These are phyloP conservation scores for Diarsia rubi DNA, from an alignment of 2,888 invertebrate species.

Conservation along the genomic window DNA sequence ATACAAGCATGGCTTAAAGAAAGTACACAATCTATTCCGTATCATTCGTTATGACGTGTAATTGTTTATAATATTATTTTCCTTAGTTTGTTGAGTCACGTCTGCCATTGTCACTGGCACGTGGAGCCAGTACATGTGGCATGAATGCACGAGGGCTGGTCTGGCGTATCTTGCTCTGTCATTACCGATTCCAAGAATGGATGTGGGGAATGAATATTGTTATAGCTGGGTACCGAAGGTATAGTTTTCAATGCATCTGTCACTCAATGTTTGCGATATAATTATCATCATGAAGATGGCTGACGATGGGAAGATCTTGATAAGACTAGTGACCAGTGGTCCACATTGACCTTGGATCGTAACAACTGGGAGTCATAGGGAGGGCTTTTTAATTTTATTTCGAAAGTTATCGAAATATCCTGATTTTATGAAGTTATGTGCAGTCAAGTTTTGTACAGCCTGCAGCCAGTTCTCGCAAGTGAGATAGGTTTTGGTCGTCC, in stretches of 20 bases:
- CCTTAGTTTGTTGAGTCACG: slow-evolving; percentile 53
- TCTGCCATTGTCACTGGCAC: slow-evolving; percentile 40
- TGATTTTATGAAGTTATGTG: too few species aligned
- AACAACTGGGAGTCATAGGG: too few species aligned
- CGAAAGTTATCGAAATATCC: too few species aligned
- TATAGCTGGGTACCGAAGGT: neutral
- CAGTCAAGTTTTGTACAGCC: too few species aligned
- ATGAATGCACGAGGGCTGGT: slow-evolving; percentile 25
- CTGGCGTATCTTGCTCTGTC: slow-evolving; percentile 39
- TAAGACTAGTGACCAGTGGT: too few species aligned
- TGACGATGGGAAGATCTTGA: too few species aligned
- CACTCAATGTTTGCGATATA: too few species aligned
- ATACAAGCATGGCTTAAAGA: neutral
- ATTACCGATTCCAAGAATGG: slow-evolving; percentile 30
- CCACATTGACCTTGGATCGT: too few species aligned
- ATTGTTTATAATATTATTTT: slow-evolving; percentile 39
- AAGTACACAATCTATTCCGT: neutral
- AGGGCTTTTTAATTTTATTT: too few species aligned
- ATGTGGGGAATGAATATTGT: neutral
- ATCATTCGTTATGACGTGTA: slow-evolving; percentile 8
- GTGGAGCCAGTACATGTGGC: slow-evolving; percentile 48
- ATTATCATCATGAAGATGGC: too few species aligned
- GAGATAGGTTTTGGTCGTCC: neutral
- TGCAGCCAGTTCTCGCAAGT: too few species aligned
- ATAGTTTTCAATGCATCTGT: neutral